Base-by-base conservation (phyloP, 2,888 invertebrate genomes). In the Lepidonotus clava region DNA sequence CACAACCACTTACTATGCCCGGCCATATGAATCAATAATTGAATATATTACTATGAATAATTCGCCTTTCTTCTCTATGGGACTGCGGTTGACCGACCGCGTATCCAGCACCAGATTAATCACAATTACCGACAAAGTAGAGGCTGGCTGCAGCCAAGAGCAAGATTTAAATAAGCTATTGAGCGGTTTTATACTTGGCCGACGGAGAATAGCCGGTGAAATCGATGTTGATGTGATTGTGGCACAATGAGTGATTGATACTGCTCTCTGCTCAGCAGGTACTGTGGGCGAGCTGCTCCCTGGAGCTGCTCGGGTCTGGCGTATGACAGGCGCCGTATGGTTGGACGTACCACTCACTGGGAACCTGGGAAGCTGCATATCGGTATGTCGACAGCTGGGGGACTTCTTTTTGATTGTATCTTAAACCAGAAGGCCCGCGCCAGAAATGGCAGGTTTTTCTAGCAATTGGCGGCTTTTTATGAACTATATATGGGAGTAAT, bases 201-300 rank as follows among this genome's bases (percentile, higher is more conserved):
- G 24, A 21, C 14, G 18, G 80, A 11, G 24, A n/a, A 24, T 51
- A 46, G 46, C 51, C 28, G 80, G 28, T 24, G 32, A 80, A 80
- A 80, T 80, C 41, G 80, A 80, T 80, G 80, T 80, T 80, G 80
- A 80, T 80, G 80, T 80, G 32, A 51, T 80, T 46, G 28, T 28
- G 34, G 46, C 51, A 80, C 80, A 80, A 46, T 80, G 51, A 80
- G 80, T 80, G 46, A 80, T 51, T 80, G 46, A 80, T 80, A 66
- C n/a, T 24, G 28, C 6, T 21, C 66, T 24, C 6, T 14, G n/a
- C n/a, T n/a, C n/a, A n/a, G n/a, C n/a, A n/a, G n/a, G n/a, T n/a
- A n/a, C n/a, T n/a, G n/a, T n/a, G n/a, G 38, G 36, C 38, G 71
- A 71, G 71, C 38, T 71, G 71, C 71, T 71, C 71, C 34, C 38